Evolutionary conservation across 1,140 invertebrate species (phyloP), one percentile per base, ranked within the genome.

Genomic region (Olivierus martensii): DNA sequence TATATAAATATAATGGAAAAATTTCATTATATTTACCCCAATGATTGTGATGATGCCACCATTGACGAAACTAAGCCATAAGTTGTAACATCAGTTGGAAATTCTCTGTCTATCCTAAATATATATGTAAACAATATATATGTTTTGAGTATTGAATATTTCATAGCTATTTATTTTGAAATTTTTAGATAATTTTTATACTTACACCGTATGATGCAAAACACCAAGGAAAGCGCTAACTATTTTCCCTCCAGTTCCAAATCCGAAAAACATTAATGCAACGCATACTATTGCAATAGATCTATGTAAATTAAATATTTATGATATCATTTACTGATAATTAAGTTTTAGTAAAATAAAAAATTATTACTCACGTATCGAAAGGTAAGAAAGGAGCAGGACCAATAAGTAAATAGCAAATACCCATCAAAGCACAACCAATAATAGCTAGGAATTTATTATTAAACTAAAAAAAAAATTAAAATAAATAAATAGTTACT

Each of bases 21-120:
- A 5, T 14, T 15, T 42, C 11, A 18, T n/a, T n/a, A n/a, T n/a
- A 21, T 35, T 55, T 50, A 59, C 59, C 85, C 85, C 0, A 88
- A 69, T 2, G 87, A 85, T 64, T 87, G 87, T 0, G 82, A 79
- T 11, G 84, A 87, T 0, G 85, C 87, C 83, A 84, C 88, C 39
- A 89, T 71, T 2, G 83, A 84, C 3, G 85, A 88, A 43, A 89
- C 80, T 22, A 89, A 67, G 0, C 84, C 84, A 57, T 86, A 87
- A 0, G 85, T 90, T 64, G 84, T 79, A 36, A 88, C 70, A 51
- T 79, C 83, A 63, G 88, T 83, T 1, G 83, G 79, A 59, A 87
- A 79, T 11, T 84, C 84, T 46, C 55, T 4, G 9, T 17, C 9
- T 28, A 28, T 28, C 2, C 28, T 28, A 28, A 28, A n/a, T n/a